Evolutionary conservation across 64 coral and sea anemone species (phyloP).

Genomic region (Stichodactyla helianthus): DNA sequence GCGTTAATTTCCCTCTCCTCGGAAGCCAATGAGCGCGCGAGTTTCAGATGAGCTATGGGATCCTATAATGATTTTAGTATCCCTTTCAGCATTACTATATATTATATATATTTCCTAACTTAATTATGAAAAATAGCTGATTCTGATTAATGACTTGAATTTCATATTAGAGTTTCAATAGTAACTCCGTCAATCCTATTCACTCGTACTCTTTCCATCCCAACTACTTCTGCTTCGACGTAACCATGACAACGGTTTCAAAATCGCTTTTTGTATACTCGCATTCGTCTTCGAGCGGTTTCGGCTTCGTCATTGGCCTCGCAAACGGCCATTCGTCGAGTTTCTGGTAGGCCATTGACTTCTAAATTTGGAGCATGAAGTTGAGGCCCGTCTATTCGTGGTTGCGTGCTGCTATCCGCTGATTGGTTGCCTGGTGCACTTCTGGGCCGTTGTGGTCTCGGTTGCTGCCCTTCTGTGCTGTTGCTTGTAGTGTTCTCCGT

Average conservation of each 20-base stretch:
- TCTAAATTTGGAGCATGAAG: neutral
- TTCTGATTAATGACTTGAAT: no score
- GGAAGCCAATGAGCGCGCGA: no score
- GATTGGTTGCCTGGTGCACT: constrained; percentile 8
- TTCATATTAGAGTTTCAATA: no score
- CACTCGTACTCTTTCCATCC: no score
- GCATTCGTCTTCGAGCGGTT: constrained; percentile 39
- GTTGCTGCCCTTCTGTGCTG: neutral
- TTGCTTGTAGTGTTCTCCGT: neutral
- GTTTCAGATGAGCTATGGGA: no score
- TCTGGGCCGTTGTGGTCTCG: neutral
- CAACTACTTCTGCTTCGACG: neutral
- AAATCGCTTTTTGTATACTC: constrained; percentile 55
- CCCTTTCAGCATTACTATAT: no score
- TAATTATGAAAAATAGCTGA: no score
- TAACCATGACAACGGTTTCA: neutral
- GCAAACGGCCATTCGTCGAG: constrained; percentile 49
- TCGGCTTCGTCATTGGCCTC: constrained; percentile 35
- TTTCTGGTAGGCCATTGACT: neutral
- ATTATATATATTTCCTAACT: no score
- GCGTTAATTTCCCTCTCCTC: no score
- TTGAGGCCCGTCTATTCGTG: neutral
- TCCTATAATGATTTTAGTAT: no score
- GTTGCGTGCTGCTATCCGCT: neutral
- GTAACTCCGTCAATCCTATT: no score